phyloP scores from a whole-genome alignment of 2,113 vertebrate species.

The Lycaon pictus region DNA sequence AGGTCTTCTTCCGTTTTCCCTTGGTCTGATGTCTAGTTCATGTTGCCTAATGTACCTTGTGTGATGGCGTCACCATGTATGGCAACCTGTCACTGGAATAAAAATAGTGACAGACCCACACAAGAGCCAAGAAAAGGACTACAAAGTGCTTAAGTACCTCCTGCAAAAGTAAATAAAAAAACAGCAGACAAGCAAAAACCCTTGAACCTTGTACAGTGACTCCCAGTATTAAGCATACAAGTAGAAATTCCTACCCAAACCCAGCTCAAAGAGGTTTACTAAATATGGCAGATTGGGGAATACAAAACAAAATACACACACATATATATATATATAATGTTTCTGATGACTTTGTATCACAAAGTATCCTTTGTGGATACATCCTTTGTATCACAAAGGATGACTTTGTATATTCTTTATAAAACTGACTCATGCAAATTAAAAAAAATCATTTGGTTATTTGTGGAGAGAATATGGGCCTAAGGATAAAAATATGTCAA shows the following conservation, averaged over 20 bases:
- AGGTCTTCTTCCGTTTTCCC: not conserved
- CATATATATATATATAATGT: too few species aligned
- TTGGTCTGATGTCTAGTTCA: not conserved
- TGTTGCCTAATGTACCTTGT: not conserved
- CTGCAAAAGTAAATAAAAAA: not conserved
- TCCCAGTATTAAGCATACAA: not conserved
- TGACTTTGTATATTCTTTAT: not conserved
- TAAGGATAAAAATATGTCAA: not conserved
- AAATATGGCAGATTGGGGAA: not conserved
- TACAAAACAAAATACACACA: too few species aligned
- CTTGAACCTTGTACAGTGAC: not conserved
- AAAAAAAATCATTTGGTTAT: constrained; percentile 9
- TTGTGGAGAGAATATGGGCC: not conserved
- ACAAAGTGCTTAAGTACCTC: not conserved
- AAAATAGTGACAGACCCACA: not conserved
- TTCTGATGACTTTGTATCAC: too few species aligned
- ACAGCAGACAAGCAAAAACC: not conserved
- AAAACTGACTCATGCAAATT: not conserved
- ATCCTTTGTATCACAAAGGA: too few species aligned
- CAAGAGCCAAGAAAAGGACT: not conserved
- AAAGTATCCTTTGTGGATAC: too few species aligned
- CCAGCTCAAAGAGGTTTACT: not conserved
- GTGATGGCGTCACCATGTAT: not conserved
- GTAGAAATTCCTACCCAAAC: not conserved
- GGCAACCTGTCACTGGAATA: not conserved